Base-by-base conservation (phyloP, 2,113 vertebrate genomes). In the Sterrhoptilus dennistouni region DNA sequence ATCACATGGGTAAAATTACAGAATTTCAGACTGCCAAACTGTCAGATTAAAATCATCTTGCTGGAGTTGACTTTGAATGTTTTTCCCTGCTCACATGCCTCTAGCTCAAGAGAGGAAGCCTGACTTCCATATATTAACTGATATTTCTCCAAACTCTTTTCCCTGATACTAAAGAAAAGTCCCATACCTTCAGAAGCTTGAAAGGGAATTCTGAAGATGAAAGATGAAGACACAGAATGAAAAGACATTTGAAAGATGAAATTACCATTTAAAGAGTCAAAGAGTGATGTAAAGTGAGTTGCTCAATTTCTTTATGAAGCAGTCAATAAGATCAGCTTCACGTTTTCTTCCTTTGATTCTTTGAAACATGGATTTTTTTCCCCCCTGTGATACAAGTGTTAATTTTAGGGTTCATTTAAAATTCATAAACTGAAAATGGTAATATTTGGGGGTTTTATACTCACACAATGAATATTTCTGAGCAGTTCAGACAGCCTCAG, bases 331-430 rank as follows among this genome's bases (percentile, higher is more conserved):
- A 89, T 47, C 68, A 90, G 38, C 36, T 91, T 87, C 78, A 65
- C 0, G 1, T 91, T 92, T 93, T 66, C 53, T 64, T 80, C 40
- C 72, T 92, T 86, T 93, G 76, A 91, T 92, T 93, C 31, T 89
- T 69, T 87, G 29, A 86, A 92, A 82, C 38, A 87, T 2, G 11
- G 31, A 63, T 71, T 50, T 17, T 42, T 14, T 8, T 22, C 14
- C 0, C 3, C 45, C 76, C 24, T 9, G 8, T 84, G 49, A 91
- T 63, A 93, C 70, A 93, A 68, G 28, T 82, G 52, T 92, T 96
- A 89, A 95, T 97, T 95, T 96, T 91, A 85, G 36, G 44, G 52
- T 95, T 96, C 47, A 95, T 91, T 93, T 95, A 92, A 92, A 94
- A 95, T 92, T 93, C 83, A 95, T 93, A 89, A 96, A 81, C 38